phyloP scores from a whole-genome alignment of 2,113 vertebrate species.

The Hydropotes inermis region DNA sequence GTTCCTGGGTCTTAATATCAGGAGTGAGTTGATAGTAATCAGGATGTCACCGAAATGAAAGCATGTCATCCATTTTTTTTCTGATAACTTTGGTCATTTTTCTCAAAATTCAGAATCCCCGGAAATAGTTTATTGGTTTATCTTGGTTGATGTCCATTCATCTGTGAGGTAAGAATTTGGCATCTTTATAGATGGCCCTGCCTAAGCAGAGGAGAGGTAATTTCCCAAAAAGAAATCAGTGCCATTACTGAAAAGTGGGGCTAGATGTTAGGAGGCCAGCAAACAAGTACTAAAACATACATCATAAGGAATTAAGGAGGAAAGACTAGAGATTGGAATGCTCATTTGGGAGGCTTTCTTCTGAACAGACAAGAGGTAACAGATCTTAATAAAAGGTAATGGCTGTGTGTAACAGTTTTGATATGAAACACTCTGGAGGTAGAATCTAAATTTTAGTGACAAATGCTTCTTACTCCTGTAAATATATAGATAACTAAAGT shows the following conservation, averaged over 20 bases:
- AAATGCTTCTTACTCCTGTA: not conserved
- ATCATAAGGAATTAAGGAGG: not conserved
- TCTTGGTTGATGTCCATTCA: not conserved
- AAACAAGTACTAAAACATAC: not conserved
- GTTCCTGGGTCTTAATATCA: not conserved
- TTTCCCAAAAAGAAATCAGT: not conserved
- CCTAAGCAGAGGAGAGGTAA: not conserved
- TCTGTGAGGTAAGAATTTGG: not conserved
- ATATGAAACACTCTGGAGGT: not conserved
- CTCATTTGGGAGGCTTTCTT: not conserved
- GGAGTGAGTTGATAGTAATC: not conserved
- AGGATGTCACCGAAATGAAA: not conserved
- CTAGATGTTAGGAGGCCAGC: not conserved
- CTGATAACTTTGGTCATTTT: not conserved
- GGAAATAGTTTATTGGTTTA: not conserved
- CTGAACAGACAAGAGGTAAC: not conserved
- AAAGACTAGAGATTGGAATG: not conserved
- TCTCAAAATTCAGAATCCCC: not conserved
- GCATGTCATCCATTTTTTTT: not conserved
- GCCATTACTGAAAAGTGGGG: not conserved
- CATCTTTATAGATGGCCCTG: not conserved
- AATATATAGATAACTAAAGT: not conserved
- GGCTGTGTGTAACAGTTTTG: not conserved
- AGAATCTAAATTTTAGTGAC: conserved; percentile 2
- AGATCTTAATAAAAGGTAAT: not conserved